These are phyloP conservation scores for Acleris holmiana DNA, from an alignment of 2,888 invertebrate species.

Conservation along the genomic window DNA sequence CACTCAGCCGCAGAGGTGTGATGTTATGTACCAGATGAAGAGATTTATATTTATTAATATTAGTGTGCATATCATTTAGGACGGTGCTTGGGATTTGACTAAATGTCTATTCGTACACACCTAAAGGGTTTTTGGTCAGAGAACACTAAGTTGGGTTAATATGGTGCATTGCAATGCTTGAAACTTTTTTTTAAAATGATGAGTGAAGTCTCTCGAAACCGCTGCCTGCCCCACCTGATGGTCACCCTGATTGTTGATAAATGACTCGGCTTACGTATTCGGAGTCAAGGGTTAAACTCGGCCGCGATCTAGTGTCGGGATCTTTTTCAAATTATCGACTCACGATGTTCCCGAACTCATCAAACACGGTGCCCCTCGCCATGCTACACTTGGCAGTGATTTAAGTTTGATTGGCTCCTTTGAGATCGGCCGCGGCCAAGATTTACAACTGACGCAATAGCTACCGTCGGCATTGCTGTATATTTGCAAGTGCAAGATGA, in stretches of 20 bases:
- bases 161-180: not conserved
- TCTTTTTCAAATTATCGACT: slow-evolving; percentile 66
- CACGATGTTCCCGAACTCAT: slow-evolving; percentile 55
- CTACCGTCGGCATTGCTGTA: slow-evolving; percentile 61
- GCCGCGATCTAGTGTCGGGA: slow-evolving; percentile 71
- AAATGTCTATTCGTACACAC: slow-evolving; percentile 31
- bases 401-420: slow-evolving; percentile 77
- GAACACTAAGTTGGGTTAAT: not conserved
- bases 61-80: slow-evolving; percentile 58
- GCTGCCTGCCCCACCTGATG: slow-evolving; percentile 43
- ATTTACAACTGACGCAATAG: slow-evolving; percentile 71
- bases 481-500: slow-evolving; percentile 47
- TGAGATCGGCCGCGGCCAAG: slow-evolving; percentile 62
- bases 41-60: slow-evolving; percentile 79
- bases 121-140: not conserved
- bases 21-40: slow-evolving; percentile 71
- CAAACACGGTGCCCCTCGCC: slow-evolving; percentile 52
- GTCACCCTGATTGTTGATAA: slow-evolving; percentile 73
- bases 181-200: not conserved
- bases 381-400: slow-evolving; percentile 71
- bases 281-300: slow-evolving; percentile 75
- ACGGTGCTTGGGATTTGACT: slow-evolving; percentile 46
- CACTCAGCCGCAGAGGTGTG: slow-evolving; percentile 68
- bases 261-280: slow-evolving; percentile 75
- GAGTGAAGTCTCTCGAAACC: slow-evolving; percentile 17